A percentile compares a stretch with the other conserved stretches of the same genome.
Conservation (phyloP, 2,888 invertebrate genomes). For the Folsomia manolachei region DNA sequence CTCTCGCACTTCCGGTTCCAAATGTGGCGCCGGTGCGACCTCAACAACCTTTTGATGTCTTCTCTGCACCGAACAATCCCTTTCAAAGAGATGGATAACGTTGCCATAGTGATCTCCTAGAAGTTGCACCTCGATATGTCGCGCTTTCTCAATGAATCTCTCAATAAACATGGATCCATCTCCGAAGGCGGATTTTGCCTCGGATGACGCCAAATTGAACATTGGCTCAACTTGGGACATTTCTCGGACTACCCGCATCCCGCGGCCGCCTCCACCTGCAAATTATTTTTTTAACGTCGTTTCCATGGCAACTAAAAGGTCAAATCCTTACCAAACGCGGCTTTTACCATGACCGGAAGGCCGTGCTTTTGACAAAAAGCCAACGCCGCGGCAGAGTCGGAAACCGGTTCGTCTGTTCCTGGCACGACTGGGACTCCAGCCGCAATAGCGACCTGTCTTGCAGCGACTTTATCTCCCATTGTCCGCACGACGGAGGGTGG, state of each 20-base stretch:
- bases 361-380: conserved; percentile 89
- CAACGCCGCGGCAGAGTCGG: conserved; percentile 77
- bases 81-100: conserved; percentile 92
- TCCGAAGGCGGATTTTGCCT: conserved; percentile 94
- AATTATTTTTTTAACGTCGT: neutral
- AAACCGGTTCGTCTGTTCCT: conserved; percentile 91
- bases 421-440: conserved; percentile 88
- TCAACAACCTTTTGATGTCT: conserved; percentile 95
- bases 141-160: conserved; percentile 93
- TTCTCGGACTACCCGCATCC: conserved; percentile 77
- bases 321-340: conserved; percentile 89
- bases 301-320: too few species aligned
- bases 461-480: conserved; percentile 99
- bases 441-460: conserved; percentile 89
- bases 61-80: conserved; percentile 97
- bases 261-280: conserved; percentile 93
- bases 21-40: conserved; percentile 93
- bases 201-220: conserved; percentile 90
- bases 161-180: conserved; percentile 99
- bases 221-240: conserved; percentile 76
- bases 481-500: conserved; percentile 86
- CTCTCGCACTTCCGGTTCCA: conserved; percentile 66
- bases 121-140: conserved; percentile 96
- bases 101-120: conserved; percentile 93
- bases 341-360: conserved; percentile 97